Base-by-base conservation (phyloP, 2,888 invertebrate species). In the Chymomyza fuscimana region DNA sequence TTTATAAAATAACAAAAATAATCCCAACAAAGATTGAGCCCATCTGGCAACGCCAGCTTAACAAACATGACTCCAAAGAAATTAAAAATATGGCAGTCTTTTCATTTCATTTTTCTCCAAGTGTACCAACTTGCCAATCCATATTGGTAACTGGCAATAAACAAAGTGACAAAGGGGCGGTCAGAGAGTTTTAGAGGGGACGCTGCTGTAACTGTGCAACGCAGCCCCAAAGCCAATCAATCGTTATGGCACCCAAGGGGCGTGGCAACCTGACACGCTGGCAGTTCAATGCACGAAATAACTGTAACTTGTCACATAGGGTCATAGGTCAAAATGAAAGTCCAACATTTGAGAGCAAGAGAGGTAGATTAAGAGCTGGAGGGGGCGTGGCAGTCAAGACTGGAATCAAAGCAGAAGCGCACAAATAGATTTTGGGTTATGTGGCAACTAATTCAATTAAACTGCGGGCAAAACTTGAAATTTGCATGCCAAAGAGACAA, bases 161-260 rank as follows among this genome's bases (percentile, higher is more conserved):
- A 84, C 83, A 84, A 84, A 86, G 81, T 82, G 88, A 84, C 87
- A 88, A 84, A 79, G 40, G 40, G 40, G 6, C 12, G 40, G 12
- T 46, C 40, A 46, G 40, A 46, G 40, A 46, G 12, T 32, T 3
- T 7, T 46, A 12, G 12, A 4, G 40, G 40, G 12, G 12, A 46
- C 40, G 4, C 6, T 46, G 12, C 12, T 46, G 40, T 46, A 15
- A 46, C 40, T 78, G 86, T 59, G 59, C 74, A 78, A 77, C 76
- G 76, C 66, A 71, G 82, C 81, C 87, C 87, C 89, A 82, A 66
- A 89, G 86, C 90, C 90, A 90, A 90, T 90, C 90, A 90, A 89
- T 89, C 85, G 85, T 87, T 90, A 90, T 88, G 80, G 87, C 79
- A 79, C 90, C 85, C 90, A 63, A 74, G 90, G 80, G 90, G 77